Conservation (phyloP, 2,797 vertebrate species). For the Carduelis carduelis region DNA sequence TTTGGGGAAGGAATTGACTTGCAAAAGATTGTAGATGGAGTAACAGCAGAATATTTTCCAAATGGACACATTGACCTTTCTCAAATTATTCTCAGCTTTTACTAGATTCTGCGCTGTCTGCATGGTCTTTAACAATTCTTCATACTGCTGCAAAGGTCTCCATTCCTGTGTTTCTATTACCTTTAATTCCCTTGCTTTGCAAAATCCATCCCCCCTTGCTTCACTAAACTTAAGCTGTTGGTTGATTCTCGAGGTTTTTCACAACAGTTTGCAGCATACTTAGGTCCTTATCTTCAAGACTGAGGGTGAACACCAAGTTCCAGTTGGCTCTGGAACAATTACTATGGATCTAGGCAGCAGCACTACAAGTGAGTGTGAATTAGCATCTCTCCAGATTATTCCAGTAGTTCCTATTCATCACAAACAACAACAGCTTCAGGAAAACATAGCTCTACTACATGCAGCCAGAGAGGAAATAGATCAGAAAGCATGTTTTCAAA, state of each 20-base stretch:
- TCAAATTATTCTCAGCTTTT: background rate
- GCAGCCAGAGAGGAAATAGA: background rate
- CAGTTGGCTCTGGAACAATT: background rate
- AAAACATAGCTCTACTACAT: background rate
- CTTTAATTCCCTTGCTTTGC: background rate
- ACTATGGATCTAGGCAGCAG: slow-evolving; percentile 30
- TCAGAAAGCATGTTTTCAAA: background rate
- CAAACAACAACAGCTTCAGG: background rate
- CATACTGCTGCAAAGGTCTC: background rate
- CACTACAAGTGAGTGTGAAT: slow-evolving; percentile 13
- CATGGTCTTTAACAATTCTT: background rate
- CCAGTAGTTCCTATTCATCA: background rate
- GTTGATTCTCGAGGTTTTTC: background rate
- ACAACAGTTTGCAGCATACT: background rate
- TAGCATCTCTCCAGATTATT: slow-evolving; percentile 20
- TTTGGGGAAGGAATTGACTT: background rate
- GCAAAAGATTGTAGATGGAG: background rate
- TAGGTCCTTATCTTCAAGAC: background rate
- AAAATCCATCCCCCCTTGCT: background rate
- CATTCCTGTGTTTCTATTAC: background rate
- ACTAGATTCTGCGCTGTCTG: background rate
- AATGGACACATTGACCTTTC: background rate
- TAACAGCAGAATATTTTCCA: background rate
- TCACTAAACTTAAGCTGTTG: background rate
- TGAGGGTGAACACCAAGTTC: background rate